phyloP scores from a whole-genome alignment of 2,888 invertebrate genomes.

The Ommatoiulus sabulosus region DNA sequence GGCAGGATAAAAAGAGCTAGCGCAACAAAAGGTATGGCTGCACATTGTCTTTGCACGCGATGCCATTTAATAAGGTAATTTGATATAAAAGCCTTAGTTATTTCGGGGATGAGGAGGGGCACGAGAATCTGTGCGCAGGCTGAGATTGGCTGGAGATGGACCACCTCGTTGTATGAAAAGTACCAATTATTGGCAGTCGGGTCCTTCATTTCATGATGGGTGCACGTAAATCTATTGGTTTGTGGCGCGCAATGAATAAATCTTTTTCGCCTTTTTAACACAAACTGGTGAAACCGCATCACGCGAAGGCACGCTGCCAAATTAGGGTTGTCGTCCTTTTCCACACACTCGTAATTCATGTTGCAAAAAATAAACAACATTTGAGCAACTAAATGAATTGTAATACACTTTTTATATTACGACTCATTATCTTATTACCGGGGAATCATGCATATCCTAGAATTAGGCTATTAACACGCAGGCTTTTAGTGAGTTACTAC shows the following conservation, averaged over 20 bases:
- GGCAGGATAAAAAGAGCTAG: background rate
- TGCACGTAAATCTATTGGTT: slow-evolving; percentile 34
- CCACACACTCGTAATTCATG: slow-evolving; percentile 18
- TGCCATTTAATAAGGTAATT: slow-evolving; percentile 34
- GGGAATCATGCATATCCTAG: slow-evolving; percentile 27
- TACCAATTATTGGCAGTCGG: slow-evolving; percentile 23
- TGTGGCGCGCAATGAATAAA: slow-evolving; percentile 27
- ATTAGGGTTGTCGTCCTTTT: slow-evolving; percentile 26
- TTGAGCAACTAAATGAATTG: slow-evolving; percentile 34
- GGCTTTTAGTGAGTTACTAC: slow-evolving; percentile 25
- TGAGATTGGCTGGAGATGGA: slow-evolving; percentile 2
- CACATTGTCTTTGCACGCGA: slow-evolving; percentile 4
- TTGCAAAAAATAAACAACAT: slow-evolving; percentile 23
- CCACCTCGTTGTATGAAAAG: slow-evolving; percentile 3
- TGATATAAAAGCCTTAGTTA: slow-evolving; percentile 34
- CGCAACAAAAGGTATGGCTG: background rate
- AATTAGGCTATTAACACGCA: slow-evolving; percentile 13
- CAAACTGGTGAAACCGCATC: slow-evolving; percentile 25
- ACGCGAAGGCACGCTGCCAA: slow-evolving; percentile 21
- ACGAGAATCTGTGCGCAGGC: background rate
- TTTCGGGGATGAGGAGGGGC: background rate
- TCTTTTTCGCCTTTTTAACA: slow-evolving; percentile 32
- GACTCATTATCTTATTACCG: slow-evolving; percentile 34
- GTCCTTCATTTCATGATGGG: slow-evolving; percentile 25
- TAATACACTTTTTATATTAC: slow-evolving; percentile 34